These are phyloP conservation scores for Lithosia quadra DNA, from an alignment of 2,888 invertebrate species.

Conservation along the genomic window DNA sequence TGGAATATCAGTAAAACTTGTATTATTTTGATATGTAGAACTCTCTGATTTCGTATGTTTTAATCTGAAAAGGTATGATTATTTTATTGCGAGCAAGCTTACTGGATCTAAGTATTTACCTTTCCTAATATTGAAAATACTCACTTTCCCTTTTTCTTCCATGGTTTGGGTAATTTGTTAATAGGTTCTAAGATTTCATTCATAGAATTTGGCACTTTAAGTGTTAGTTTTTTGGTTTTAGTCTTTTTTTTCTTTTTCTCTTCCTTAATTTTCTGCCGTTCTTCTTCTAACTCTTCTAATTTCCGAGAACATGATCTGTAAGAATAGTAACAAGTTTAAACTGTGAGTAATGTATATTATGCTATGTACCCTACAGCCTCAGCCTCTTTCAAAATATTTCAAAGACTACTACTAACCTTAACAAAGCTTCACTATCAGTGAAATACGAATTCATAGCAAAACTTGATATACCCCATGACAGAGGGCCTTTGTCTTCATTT, in stretches of 20 bases:
- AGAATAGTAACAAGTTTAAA: slow-evolving; percentile 8
- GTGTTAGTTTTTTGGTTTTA: slow-evolving; percentile 76
- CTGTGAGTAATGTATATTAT: background rate
- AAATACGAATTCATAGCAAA: slow-evolving; percentile 85
- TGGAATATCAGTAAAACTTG: slow-evolving; percentile 82
- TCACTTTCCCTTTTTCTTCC: slow-evolving; percentile 85
- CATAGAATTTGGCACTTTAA: slow-evolving; percentile 77
- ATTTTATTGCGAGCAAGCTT: background rate
- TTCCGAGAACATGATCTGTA: slow-evolving; percentile 89
- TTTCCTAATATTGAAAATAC: slow-evolving; percentile 42
- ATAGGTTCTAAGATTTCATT: slow-evolving; percentile 75
- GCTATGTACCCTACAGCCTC: too few species aligned
- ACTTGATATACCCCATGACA: slow-evolving; percentile 90
- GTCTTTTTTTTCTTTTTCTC: slow-evolving; percentile 83
- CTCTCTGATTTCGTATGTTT: slow-evolving; percentile 77
- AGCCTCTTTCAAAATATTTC: too few species aligned
- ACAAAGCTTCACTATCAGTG: slow-evolving; percentile 86
- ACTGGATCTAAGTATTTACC: background rate
- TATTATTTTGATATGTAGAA: slow-evolving; percentile 71
- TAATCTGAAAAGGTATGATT: slow-evolving; percentile 67
- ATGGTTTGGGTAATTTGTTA: slow-evolving; percentile 72
- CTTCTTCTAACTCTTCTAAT: slow-evolving; percentile 82
- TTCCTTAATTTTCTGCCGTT: slow-evolving; percentile 73
- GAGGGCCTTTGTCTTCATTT: slow-evolving; percentile 83
- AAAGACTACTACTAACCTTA: slow-evolving; percentile 85